Conservation (phyloP, 2,797 vertebrate species). For the Tachyglossus aculeatus region DNA sequence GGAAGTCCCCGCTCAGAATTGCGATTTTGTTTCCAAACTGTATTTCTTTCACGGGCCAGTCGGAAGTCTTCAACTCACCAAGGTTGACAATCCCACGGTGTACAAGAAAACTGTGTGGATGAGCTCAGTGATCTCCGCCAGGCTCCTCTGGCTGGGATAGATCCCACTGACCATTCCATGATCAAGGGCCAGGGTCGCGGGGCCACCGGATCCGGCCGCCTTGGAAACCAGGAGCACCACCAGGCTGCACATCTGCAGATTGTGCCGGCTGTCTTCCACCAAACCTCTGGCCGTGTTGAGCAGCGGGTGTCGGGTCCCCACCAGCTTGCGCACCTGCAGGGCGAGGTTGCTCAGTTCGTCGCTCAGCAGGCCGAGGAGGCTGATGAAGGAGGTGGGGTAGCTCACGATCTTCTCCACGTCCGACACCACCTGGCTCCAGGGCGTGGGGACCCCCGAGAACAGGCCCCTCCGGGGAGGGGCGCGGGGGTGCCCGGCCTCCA, state of each 20-base stretch:
- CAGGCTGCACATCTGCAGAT: slow-evolving; percentile 91
- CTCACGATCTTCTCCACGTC: slow-evolving; percentile 97
- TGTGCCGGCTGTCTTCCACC: slow-evolving; percentile 88
- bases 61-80: slow-evolving; percentile 87
- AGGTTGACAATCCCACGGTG: slow-evolving; percentile 95
- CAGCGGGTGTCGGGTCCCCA: slow-evolving; percentile 91
- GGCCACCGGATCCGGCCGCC: slow-evolving; percentile 87
- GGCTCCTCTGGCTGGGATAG: slow-evolving; percentile 94
- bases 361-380: slow-evolving; percentile 91
- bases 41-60: slow-evolving; percentile 94
- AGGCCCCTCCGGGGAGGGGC: slow-evolving; percentile 62
- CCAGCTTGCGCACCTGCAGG: slow-evolving; percentile 92
- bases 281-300: slow-evolving; percentile 94
- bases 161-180: slow-evolving; percentile 94
- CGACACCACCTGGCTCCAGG: slow-evolving; percentile 93
- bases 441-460: slow-evolving; percentile 74
- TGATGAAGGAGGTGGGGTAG: slow-evolving; percentile 96
- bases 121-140: slow-evolving; percentile 97
- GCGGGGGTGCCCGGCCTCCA: neutral
- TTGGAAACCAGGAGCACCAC: slow-evolving; percentile 93
- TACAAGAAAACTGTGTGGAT: slow-evolving; percentile 97
- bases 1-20: slow-evolving; percentile 94
- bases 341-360: slow-evolving; percentile 96
- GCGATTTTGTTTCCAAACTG: slow-evolving; percentile 99
- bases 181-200: slow-evolving; percentile 67